Conservation (phyloP, 2,888 invertebrate genomes). For the Agonopterix heracliana region DNA sequence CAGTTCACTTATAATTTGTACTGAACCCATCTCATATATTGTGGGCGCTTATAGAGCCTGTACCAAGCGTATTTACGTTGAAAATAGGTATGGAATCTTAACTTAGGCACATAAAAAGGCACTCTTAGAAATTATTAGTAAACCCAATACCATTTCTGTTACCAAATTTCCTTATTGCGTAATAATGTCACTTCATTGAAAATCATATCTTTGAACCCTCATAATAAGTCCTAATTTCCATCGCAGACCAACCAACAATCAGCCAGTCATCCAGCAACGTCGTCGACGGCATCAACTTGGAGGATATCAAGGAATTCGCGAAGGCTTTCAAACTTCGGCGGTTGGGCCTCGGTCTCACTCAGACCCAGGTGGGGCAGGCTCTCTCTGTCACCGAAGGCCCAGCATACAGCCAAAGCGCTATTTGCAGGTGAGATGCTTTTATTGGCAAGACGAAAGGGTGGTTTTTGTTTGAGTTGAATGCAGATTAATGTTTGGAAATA, state of each 20-base stretch:
- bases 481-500: too few species aligned
- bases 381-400: conserved; percentile 97
- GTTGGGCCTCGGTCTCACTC: conserved; percentile 94
- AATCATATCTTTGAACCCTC: too few species aligned
- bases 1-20: too few species aligned
- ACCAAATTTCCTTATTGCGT: too few species aligned
- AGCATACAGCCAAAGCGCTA: conserved; percentile 98
- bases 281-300: conserved; percentile 96
- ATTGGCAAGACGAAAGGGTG: not conserved
- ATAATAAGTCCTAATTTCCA: not conserved
- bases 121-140: too few species aligned
- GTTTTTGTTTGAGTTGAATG: not conserved
- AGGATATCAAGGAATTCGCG: conserved; percentile 98
- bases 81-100: too few species aligned
- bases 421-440: conserved; percentile 90
- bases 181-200: too few species aligned
- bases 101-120: too few species aligned
- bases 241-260: conserved; percentile 88
- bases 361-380: conserved; percentile 98
- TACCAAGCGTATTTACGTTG: too few species aligned
- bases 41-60: too few species aligned
- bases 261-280: conserved; percentile 96
- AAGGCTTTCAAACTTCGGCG: conserved; percentile 97
- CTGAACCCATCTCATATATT: too few species aligned
- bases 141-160: too few species aligned